Percentiles rank a stretch among this genome's conserved stretches.
phyloP scores from a whole-genome alignment of 2,888 invertebrate species.

The Glaucopsyche alexis region DNA sequence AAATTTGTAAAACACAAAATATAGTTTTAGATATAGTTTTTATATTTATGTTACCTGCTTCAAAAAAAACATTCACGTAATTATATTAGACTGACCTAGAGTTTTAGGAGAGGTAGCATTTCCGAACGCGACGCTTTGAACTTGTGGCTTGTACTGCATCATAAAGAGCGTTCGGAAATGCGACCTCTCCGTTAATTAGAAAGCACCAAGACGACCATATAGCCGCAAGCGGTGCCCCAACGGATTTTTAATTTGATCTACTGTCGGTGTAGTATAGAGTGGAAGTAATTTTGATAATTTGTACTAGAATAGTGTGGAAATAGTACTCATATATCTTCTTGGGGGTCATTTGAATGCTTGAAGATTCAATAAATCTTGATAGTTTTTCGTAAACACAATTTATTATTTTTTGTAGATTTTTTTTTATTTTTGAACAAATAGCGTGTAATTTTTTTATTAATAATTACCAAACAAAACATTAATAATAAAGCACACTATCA shows the following conservation, averaged over 20 bases:
- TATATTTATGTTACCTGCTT: too few relatives aligned
- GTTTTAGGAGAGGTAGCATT: too few relatives aligned
- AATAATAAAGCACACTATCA: constrained; percentile 35
- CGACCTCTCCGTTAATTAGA: constrained; percentile 59
- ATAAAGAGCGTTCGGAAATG: constrained; percentile 54
- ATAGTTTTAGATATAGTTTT: too few relatives aligned
- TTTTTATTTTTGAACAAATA: neutral
- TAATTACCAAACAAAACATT: neutral
- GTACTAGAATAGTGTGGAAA: neutral
- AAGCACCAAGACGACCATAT: constrained; percentile 48
- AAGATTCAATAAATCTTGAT: too few relatives aligned
- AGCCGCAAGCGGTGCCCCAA: constrained; percentile 48
- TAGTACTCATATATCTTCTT: too few relatives aligned
- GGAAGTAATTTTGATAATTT: constrained; percentile 24
- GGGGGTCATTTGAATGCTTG: neutral
- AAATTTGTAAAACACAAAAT: too few relatives aligned
- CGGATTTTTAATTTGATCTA: constrained; percentile 57
- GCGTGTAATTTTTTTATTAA: neutral
- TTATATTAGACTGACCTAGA: neutral
- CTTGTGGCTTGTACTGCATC: constrained; percentile 43
- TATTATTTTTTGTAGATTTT: neutral
- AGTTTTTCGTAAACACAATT: too few relatives aligned
- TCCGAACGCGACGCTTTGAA: neutral
- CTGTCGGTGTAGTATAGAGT: constrained; percentile 42
- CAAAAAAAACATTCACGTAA: too few relatives aligned